A percentile compares a stretch with the other conserved stretches of the same genome.
phyloP scores from a whole-genome alignment of 2,888 invertebrate species.

The Atrina japonica region DNA sequence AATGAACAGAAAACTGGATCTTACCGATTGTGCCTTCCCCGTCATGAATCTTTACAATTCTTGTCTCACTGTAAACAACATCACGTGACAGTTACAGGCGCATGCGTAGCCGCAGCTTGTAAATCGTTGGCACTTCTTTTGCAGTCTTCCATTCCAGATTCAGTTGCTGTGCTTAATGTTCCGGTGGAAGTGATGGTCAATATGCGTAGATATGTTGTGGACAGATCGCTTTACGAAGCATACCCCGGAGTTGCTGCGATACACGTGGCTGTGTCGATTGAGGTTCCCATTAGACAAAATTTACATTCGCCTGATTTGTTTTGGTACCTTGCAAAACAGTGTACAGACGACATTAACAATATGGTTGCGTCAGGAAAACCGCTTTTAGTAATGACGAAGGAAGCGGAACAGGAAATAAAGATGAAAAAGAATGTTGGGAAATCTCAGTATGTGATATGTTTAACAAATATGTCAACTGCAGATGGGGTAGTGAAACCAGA shows the following conservation, averaged over 20 bases:
- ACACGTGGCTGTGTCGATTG: slow-evolving; percentile 25
- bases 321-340: slow-evolving; percentile 31
- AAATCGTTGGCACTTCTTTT: slow-evolving; percentile 17
- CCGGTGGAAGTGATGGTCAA: slow-evolving; percentile 39
- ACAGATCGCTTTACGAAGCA: slow-evolving; percentile 20
- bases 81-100: slow-evolving; percentile 28
- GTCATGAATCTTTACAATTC: slow-evolving; percentile 8
- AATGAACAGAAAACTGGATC: slow-evolving; percentile 5
- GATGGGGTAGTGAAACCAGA: slow-evolving; percentile 49
- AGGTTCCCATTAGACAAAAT: slow-evolving; percentile 4
- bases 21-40: slow-evolving; percentile 8
- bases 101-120: slow-evolving; percentile 28
- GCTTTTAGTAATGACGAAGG: slow-evolving; percentile 20
- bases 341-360: slow-evolving; percentile 25
- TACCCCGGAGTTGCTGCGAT: slow-evolving; percentile 38
- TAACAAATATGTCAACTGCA: slow-evolving; percentile 53
- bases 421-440: slow-evolving; percentile 37
- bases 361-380: slow-evolving; percentile 26
- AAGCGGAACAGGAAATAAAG: slow-evolving; percentile 17
- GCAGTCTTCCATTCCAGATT: not conserved
- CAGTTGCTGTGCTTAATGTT: slow-evolving; percentile 14
- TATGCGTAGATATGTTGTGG: slow-evolving; percentile 26
- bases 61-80: slow-evolving; percentile 16
- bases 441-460: slow-evolving; percentile 53
- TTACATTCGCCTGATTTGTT: not conserved